phyloP scores from a whole-genome alignment of 1,140 invertebrate genomes.

The Amyelois transitella region DNA sequence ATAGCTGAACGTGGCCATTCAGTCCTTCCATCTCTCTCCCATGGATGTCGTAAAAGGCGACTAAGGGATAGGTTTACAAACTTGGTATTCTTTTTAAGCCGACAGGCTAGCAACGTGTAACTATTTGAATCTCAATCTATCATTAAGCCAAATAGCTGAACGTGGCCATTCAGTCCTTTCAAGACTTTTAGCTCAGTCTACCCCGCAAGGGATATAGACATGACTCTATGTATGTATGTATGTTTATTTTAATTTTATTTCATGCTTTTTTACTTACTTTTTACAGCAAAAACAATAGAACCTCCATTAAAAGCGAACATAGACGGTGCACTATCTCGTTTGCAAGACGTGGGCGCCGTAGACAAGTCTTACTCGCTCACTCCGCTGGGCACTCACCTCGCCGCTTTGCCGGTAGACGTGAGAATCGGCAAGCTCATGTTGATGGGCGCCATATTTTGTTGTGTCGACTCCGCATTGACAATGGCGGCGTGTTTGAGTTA shows the following conservation, averaged over 20 bases:
- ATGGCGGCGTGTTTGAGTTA: slow-evolving; percentile 93
- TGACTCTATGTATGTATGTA: no score
- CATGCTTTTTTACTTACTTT: slow-evolving; percentile 3
- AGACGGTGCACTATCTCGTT: slow-evolving; percentile 82
- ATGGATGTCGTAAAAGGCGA: no score
- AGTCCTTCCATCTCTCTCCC: no score
- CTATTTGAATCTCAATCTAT: no score
- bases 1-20: no score
- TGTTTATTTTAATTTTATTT: not conserved
- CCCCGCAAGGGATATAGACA: no score
- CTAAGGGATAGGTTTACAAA: no score
- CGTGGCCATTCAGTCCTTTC: no score
- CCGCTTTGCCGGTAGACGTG: slow-evolving; percentile 93
- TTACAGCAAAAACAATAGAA: slow-evolving; percentile 81
- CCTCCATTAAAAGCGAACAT: slow-evolving; percentile 86
- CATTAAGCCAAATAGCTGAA: no score
- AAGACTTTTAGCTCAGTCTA: no score
- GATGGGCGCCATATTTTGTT: slow-evolving; percentile 93
- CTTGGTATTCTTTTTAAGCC: no score
- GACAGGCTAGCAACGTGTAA: no score
- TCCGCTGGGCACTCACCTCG: slow-evolving; percentile 90
- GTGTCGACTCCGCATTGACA: slow-evolving; percentile 94
- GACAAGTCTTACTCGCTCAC: slow-evolving; percentile 87
- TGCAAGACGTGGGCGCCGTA: slow-evolving; percentile 91
- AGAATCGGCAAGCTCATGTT: slow-evolving; percentile 92